Base-by-base conservation (phyloP, 2,888 invertebrate species). In the Parnassius mnemosyne region DNA sequence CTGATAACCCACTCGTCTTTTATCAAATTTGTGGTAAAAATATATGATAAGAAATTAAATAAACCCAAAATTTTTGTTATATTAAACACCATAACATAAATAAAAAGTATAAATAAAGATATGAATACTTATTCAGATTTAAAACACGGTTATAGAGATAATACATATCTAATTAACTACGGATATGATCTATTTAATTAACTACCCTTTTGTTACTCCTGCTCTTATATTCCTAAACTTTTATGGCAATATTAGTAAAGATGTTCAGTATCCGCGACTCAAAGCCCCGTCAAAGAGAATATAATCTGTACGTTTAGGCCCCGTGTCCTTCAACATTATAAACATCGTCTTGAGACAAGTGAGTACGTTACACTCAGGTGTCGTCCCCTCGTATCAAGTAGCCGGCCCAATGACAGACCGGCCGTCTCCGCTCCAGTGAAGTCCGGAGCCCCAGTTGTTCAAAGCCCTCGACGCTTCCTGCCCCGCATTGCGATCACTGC, bases 371-470 rank as follows among this genome's bases (percentile, higher is more conserved):
- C 52, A 50, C 53, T 63, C 60, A 16, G 53, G 53, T 60, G 56
- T 60, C 53, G 44, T 57, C 49, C 60, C 60, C 42, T 60, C 54
- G 46, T 55, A 65, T 65, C 58, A 53, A 58, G 61, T 61, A 20
- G 55, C 57, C 57, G 59, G 63, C 53, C 61, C 61, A 55, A 51
- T 44, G 47, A 52, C 55, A 57, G 63, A 60, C 63, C 47, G 34
- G 60, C 61, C 65, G 65, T 72, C 71, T 65, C 64, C 73, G 75
- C 72, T 75, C 69, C 72, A 69, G 61, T 70, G 73, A 57, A 67
- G 67, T 43, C 66, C 66, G 67, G 71, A 70, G 73, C 68, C 74
- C 75, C 68, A 76, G 72, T 73, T 75, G 71, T 63, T 66, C 71
- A 64, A 50, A 65, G 66, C 70, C 69, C 69, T 65, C 63, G 65